These are phyloP conservation scores for Brachionus manjavacas DNA, from an alignment of 1,140 invertebrate species.

Conservation along the genomic window DNA sequence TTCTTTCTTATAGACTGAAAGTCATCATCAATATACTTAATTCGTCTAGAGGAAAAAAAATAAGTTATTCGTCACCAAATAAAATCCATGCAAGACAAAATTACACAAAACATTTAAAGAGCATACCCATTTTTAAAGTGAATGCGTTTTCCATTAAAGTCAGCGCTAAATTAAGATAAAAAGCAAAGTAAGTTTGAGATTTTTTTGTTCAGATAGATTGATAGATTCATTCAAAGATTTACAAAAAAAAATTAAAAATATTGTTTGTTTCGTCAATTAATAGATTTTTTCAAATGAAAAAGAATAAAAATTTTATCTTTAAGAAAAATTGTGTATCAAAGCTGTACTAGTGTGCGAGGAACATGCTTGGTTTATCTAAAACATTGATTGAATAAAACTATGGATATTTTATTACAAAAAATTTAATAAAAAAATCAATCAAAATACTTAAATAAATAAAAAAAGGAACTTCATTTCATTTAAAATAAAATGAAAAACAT, in stretches of 20 bases:
- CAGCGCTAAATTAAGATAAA: not conserved
- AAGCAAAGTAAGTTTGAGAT: not conserved
- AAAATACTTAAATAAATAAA: no score
- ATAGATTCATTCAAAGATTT: not conserved
- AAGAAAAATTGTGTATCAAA: no score
- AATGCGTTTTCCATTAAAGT: conserved; percentile 30
- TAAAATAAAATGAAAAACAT: no score
- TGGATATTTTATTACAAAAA: no score
- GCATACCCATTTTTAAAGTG: conserved; percentile 37
- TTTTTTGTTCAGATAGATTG: not conserved
- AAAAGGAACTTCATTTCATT: no score
- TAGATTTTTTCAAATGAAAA: not conserved
- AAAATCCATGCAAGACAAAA: not conserved
- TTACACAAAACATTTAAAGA: not conserved
- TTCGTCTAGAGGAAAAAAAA: not conserved
- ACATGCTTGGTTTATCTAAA: no score
- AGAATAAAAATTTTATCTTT: no score
- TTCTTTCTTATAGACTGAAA: not conserved
- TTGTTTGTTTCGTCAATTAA: not conserved
- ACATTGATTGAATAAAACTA: no score
- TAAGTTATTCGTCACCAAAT: not conserved
- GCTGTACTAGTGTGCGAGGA: no score
- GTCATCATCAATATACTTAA: conserved; percentile 27
- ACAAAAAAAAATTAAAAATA: not conserved
- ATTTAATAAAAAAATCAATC: no score